phyloP scores from a whole-genome alignment of 2,888 invertebrate species.

The Dendrolimus houi region DNA sequence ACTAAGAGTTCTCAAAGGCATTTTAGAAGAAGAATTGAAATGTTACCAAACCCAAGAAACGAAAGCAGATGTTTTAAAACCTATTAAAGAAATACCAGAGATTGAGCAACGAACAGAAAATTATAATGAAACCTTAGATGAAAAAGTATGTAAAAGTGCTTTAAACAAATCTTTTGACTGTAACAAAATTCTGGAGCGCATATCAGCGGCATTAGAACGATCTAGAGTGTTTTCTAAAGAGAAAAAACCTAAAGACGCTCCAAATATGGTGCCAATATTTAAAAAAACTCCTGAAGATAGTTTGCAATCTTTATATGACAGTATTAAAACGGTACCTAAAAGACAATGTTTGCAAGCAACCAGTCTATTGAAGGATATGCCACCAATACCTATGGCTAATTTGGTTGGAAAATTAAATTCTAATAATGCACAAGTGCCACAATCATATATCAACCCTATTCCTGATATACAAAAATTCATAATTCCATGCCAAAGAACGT shows the following conservation, averaged over 20 bases:
- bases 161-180: background rate
- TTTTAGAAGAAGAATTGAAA: background rate
- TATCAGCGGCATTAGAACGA: background rate
- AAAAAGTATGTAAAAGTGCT: background rate
- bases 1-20: background rate
- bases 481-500: conserved; percentile 36
- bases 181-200: background rate
- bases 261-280: background rate
- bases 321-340: background rate
- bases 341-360: background rate
- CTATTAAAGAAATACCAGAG: background rate
- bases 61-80: background rate
- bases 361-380: background rate
- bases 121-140: background rate
- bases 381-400: background rate
- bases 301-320: background rate
- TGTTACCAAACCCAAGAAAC: background rate
- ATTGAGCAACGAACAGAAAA: background rate
- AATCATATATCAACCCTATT: conserved; percentile 6
- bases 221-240: background rate
- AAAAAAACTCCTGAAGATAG: background rate
- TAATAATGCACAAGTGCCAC: background rate
- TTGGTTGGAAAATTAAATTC: background rate
- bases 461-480: conserved; percentile 17
- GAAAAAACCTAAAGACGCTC: background rate